These are phyloP conservation scores for Gobionotothen gibberifrons DNA, from an alignment of 2,797 vertebrate genomes.

Conservation along the genomic window DNA sequence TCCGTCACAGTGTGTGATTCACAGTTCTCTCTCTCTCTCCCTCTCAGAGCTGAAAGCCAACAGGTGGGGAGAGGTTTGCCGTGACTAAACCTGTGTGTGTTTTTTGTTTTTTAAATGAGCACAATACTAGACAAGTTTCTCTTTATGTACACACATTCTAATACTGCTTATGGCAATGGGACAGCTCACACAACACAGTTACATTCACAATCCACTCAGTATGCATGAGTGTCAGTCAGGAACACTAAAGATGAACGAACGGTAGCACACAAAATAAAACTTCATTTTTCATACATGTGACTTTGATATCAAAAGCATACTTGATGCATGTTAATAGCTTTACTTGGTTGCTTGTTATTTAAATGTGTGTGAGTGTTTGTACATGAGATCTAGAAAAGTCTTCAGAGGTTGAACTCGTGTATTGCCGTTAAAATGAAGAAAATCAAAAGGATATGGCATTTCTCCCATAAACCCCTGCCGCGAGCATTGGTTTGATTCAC, in stretches of 20 bases:
- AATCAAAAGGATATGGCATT: conserved; percentile 77
- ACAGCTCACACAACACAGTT: conserved; percentile 83
- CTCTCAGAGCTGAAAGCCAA: conserved; percentile 84
- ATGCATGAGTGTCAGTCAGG: conserved; percentile 76
- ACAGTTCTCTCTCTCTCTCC: conserved; percentile 68
- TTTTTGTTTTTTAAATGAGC: conserved; percentile 76
- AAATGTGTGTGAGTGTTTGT: conserved; percentile 64
- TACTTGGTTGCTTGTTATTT: conserved; percentile 59
- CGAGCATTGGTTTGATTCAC: conserved; percentile 64
- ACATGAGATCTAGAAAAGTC: conserved; percentile 73
- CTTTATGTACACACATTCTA: conserved; percentile 90
- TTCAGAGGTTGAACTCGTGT: conserved; percentile 66
- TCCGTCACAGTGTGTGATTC: conserved; percentile 92
- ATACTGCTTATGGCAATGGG: conserved; percentile 88
- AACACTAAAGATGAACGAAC: conserved; percentile 75
- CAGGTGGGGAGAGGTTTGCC: conserved; percentile 77
- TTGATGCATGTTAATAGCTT: conserved; percentile 64
- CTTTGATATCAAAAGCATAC: conserved; percentile 76
- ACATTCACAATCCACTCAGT: conserved; percentile 86
- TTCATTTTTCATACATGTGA: conserved; percentile 62
- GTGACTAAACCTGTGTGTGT: conserved; percentile 81
- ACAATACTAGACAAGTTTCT: conserved; percentile 85
- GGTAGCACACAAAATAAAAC: conserved; percentile 72
- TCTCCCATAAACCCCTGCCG: conserved; percentile 71
- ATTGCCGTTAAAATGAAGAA: conserved; percentile 76